Evolutionary conservation across 2,888 invertebrate species (phyloP).

Genomic region (Acleris holmiana): DNA sequence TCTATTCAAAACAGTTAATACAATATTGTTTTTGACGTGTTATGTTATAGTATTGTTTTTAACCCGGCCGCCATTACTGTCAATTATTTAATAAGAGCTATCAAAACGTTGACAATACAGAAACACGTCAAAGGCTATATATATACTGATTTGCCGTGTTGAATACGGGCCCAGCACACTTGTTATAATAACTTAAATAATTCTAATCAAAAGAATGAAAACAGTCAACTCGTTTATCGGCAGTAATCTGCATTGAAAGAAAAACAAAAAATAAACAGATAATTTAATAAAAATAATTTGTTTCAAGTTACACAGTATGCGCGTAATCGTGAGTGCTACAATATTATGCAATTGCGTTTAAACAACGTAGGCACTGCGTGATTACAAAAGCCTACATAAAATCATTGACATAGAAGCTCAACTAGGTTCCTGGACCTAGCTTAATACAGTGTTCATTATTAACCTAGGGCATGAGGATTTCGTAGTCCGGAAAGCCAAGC

Average conservation of each 20-base stretch:
- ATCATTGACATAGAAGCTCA: constrained; percentile 19
- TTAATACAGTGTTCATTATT: constrained; percentile 41
- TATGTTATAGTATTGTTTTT: too few relatives aligned
- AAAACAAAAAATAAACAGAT: constrained; percentile 40
- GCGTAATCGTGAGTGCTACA: constrained; percentile 42
- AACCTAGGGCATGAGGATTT: constrained; percentile 85
- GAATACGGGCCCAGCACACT: too few relatives aligned
- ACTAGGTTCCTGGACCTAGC: constrained; percentile 40
- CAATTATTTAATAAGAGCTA: too few relatives aligned
- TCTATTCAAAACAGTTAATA: too few relatives aligned
- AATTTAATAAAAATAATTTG: constrained; percentile 52
- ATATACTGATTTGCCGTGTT: too few relatives aligned
- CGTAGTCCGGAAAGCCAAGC: constrained; percentile 91
- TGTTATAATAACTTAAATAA: too few relatives aligned
- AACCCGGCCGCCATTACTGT: too few relatives aligned
- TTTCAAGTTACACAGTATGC: constrained; percentile 41
- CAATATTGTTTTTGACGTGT: too few relatives aligned
- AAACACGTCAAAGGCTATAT: too few relatives aligned
- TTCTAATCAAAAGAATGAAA: too few relatives aligned
- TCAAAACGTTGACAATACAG: too few relatives aligned
- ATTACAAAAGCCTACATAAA: constrained; percentile 37
- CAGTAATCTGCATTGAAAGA: not conserved
- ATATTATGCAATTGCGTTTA: constrained; percentile 52
- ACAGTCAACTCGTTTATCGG: too few relatives aligned
- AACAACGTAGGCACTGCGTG: constrained; percentile 48